Evolutionary conservation across 2,888 invertebrate species (phyloP).

Genomic region (Meliscaeva auricollis): DNA sequence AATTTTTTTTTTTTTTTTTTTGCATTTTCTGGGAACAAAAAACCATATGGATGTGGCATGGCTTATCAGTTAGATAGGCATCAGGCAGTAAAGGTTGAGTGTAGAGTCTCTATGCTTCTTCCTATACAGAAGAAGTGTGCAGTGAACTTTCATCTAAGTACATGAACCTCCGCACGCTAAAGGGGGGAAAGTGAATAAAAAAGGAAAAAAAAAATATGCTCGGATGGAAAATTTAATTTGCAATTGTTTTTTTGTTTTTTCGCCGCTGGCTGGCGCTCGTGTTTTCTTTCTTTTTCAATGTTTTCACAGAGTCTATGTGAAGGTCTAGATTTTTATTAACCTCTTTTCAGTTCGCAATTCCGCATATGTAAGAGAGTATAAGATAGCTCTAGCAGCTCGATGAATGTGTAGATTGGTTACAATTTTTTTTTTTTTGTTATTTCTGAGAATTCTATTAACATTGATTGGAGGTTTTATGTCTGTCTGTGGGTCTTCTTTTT

Average conservation of each 20-base stretch:
- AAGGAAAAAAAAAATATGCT: constrained; percentile 40
- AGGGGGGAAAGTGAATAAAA: constrained; percentile 66
- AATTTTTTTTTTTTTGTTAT: constrained; percentile 10
- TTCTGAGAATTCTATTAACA: constrained; percentile 59
- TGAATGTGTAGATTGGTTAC: constrained; percentile 32
- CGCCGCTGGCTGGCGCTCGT: constrained; percentile 53
- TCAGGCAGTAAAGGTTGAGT: constrained; percentile 19
- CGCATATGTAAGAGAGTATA: constrained; percentile 13
- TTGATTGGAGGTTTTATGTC: constrained; percentile 43
- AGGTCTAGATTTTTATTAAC: constrained; percentile 82
- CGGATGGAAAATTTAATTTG: constrained; percentile 76
- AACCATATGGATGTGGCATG: constrained; percentile 50
- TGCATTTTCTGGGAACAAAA: constrained; percentile 16
- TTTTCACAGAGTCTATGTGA: constrained; percentile 77
- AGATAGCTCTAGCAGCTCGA: neutral
- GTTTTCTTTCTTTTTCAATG: constrained; percentile 19
- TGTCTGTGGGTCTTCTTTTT: neutral
- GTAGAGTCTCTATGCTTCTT: neutral
- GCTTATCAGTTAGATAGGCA: constrained; percentile 65
- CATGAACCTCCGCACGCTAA: constrained; percentile 23
- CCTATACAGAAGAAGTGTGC: constrained; percentile 21
- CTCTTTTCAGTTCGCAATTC: constrained; percentile 77
- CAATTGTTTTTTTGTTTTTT: constrained; percentile 74
- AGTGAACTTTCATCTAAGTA: constrained; percentile 70
- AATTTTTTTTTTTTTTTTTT: constrained; percentile 20